Percentiles rank a stretch among this genome's conserved stretches.
These are phyloP conservation scores for Neostethus bicornis DNA, from an alignment of 2,797 vertebrate genomes.

Conservation along the genomic window DNA sequence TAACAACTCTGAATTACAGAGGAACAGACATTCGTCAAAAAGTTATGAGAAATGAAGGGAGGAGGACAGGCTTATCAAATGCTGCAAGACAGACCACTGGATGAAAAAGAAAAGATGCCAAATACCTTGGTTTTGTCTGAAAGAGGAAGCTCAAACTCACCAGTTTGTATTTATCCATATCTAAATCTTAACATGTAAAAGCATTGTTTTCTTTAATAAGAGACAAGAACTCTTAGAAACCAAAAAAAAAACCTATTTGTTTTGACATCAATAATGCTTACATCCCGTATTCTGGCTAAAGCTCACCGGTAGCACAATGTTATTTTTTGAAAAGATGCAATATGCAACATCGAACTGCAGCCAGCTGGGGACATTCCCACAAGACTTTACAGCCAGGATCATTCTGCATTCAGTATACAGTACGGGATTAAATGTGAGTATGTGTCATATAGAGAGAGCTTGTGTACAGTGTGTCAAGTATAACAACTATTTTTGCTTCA, in stretches of 20 bases:
- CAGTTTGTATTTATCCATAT: slow-evolving; percentile 59
- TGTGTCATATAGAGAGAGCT: slow-evolving; percentile 32
- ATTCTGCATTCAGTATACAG: slow-evolving; percentile 56
- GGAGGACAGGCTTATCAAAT: slow-evolving; percentile 72
- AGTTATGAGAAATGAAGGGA: slow-evolving; percentile 67
- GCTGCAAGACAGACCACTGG: slow-evolving; percentile 72
- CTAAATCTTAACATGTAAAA: slow-evolving; percentile 63
- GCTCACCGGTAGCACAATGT: slow-evolving; percentile 55
- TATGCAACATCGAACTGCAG: slow-evolving; percentile 58
- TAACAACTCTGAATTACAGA: slow-evolving; percentile 79
- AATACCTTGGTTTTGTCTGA: slow-evolving; percentile 56
- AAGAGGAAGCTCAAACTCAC: slow-evolving; percentile 71
- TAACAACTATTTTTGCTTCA: slow-evolving; percentile 67
- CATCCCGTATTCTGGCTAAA: slow-evolving; percentile 52
- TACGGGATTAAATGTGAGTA: slow-evolving; percentile 36
- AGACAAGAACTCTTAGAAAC: slow-evolving; percentile 54
- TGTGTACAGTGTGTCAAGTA: slow-evolving; percentile 54
- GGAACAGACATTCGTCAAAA: slow-evolving; percentile 76
- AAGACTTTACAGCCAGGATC: slow-evolving; percentile 52
- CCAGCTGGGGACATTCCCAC: slow-evolving; percentile 56
- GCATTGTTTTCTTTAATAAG: slow-evolving; percentile 49
- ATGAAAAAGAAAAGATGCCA: slow-evolving; percentile 68
- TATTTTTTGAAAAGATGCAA: slow-evolving; percentile 54
- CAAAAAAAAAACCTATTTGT: slow-evolving; percentile 47
- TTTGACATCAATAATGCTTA: slow-evolving; percentile 67